Evolutionary conservation across 2,797 vertebrate species (phyloP), one percentile per base, ranked within the genome.

Genomic region (Sciaenops ocellatus): DNA sequence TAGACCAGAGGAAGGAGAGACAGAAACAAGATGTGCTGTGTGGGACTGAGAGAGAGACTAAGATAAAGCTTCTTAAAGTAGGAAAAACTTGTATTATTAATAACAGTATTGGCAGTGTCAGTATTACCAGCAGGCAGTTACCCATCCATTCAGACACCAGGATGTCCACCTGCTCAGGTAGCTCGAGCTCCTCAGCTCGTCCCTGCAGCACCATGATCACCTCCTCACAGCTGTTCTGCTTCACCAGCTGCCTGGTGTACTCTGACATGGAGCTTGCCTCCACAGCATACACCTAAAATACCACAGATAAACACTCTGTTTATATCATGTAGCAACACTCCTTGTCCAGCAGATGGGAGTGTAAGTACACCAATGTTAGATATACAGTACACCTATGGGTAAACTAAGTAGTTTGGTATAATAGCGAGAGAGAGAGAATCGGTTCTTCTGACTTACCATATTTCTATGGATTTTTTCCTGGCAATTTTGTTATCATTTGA

Each of bases 101-200:
- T 22, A 11, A 28, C n/a, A 18, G 9, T 17, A 52, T 7, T 28
- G 6, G 41, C 47, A 38, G 55, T 54, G 26, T 47, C 22, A 47
- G 48, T 22, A 54, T 90, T 86, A 97, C 96, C 95, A 97, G 87
- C 65, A 97, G 89, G 88, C 96, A 97, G 89, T 95, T 96, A 1
- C 96, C 96, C 96, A 96, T 97, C 96, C 96, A 96, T 87, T 95
- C 94, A 5, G 94, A 95, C 81, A 95, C 93, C 46, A 95, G 87
- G 46, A 96, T 83, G 2, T 97, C 96, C 89, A 96, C 96, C 88
- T 93, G 95, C 73, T 94, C 92, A 0, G 96, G 95, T 46, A 97
- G 88, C 20, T 91, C 80, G 11, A 97, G 84, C 0, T 96, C 95
- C 78, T 97, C 96, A 28, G 94, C 96, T 79, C 95, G 94, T 24